A percentile compares a stretch with the other conserved stretches of the same genome.
Evolutionary conservation across 2,888 invertebrate genomes (phyloP).

Genomic region (Matsumyia berberina): DNA sequence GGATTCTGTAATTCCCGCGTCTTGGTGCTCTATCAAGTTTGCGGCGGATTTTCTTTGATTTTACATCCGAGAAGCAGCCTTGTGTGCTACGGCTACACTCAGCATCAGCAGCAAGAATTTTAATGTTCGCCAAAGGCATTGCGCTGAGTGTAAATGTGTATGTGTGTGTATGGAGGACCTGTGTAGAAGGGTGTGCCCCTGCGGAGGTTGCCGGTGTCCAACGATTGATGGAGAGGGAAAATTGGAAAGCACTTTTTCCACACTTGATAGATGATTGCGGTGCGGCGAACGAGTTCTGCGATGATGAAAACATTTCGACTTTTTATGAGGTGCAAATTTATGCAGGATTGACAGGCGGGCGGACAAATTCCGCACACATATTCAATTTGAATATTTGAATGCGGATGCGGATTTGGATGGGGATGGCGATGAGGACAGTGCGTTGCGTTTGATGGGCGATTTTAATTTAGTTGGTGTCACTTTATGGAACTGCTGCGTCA

Average conservation of each 20-base stretch:
- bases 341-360: slow-evolving; percentile 59
- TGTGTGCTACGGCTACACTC: slow-evolving; percentile 1
- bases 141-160: no score
- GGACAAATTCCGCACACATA: slow-evolving; percentile 54
- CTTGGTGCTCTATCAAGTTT: slow-evolving; percentile 57
- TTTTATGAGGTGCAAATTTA: slow-evolving; percentile 75
- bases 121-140: slow-evolving; percentile 59
- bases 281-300: slow-evolving; percentile 58
- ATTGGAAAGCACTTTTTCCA: slow-evolving; percentile 66
- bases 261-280: slow-evolving; percentile 70
- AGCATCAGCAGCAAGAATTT: slow-evolving; percentile 36
- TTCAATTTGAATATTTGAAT: slow-evolving; percentile 68
- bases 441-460: slow-evolving; percentile 46
- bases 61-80: slow-evolving; percentile 41
- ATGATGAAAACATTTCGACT: slow-evolving; percentile 73
- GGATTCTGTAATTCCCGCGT: slow-evolving; percentile 67
- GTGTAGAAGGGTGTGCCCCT: slow-evolving; percentile 13
- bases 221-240: slow-evolving; percentile 58
- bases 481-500: slow-evolving; percentile 17
- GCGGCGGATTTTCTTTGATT: slow-evolving; percentile 71
- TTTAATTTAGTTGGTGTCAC: slow-evolving; percentile 47
- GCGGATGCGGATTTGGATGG: background rate
- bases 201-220: slow-evolving; percentile 34
- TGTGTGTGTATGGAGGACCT: slow-evolving; percentile 54
- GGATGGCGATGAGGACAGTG: slow-evolving; percentile 1